phyloP scores from a whole-genome alignment of 2,888 invertebrate genomes.

The Lucinisca nassula region DNA sequence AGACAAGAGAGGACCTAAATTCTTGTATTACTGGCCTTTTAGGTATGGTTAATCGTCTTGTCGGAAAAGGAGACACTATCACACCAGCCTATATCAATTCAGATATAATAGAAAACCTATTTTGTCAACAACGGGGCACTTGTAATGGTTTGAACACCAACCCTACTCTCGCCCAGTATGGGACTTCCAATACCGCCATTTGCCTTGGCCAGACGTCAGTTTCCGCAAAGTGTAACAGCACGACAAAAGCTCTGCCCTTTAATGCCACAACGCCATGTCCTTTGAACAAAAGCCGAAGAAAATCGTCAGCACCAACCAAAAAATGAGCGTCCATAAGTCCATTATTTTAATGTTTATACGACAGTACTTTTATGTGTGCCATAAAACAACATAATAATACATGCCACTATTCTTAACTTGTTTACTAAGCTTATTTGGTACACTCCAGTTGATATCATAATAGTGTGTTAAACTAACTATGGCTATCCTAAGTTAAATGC shows the following conservation, averaged over 20 bases:
- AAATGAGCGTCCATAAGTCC: neutral
- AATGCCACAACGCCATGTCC: neutral
- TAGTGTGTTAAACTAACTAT: no score
- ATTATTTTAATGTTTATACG: neutral
- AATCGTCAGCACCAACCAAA: neutral
- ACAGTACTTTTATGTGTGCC: neutral
- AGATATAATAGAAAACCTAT: neutral
- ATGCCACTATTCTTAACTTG: neutral
- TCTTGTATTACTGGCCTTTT: neutral
- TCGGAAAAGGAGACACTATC: neutral
- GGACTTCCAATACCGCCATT: neutral
- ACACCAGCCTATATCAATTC: neutral
- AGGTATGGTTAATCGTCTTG: neutral
- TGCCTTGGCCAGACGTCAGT: neutral
- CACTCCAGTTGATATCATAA: no score
- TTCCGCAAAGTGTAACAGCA: neutral
- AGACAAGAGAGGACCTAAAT: neutral
- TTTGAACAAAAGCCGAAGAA: neutral
- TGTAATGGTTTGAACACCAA: neutral
- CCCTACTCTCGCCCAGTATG: neutral
- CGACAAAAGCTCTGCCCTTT: neutral
- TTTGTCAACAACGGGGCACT: neutral
- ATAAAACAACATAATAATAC: neutral
- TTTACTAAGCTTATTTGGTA: no score
- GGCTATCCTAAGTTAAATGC: no score